phyloP scores from a whole-genome alignment of 2,113 vertebrate genomes.

The Sebastes fasciatus region DNA sequence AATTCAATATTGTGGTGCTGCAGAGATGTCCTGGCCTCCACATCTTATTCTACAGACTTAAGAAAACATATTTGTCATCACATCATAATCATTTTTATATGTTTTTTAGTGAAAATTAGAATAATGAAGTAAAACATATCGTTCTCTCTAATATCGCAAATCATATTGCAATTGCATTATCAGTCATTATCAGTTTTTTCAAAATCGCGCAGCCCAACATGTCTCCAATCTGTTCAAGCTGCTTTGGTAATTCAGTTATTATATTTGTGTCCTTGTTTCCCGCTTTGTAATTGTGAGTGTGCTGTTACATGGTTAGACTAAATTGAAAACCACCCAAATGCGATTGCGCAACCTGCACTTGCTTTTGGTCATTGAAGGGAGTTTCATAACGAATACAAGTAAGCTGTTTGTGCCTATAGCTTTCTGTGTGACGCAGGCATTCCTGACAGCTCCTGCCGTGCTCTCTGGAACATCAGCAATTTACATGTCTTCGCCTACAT shows the following conservation, averaged over 20 bases:
- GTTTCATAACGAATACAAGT: background rate
- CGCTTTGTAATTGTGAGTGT: background rate
- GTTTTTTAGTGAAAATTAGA: too few species aligned
- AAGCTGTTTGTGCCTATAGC: background rate
- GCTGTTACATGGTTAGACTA: background rate
- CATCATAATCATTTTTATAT: too few species aligned
- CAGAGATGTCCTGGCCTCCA: too few species aligned
- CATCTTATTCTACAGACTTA: too few species aligned
- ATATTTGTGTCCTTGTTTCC: background rate
- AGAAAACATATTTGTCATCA: too few species aligned
- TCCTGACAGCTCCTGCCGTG: constrained; percentile 5
- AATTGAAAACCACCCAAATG: background rate
- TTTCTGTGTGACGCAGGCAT: background rate
- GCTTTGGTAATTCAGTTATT: background rate
- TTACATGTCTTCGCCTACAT: background rate
- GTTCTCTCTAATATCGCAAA: too few species aligned
- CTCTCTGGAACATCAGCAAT: background rate
- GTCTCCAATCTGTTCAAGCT: background rate
- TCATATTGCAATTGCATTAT: too few species aligned
- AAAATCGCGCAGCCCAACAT: too few species aligned
- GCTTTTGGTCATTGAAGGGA: background rate
- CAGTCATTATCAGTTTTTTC: too few species aligned
- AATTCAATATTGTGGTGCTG: too few species aligned
- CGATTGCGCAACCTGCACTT: background rate
- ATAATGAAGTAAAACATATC: too few species aligned